phyloP scores from a whole-genome alignment of 2,797 vertebrate species.

The Telmatherina bonti region DNA sequence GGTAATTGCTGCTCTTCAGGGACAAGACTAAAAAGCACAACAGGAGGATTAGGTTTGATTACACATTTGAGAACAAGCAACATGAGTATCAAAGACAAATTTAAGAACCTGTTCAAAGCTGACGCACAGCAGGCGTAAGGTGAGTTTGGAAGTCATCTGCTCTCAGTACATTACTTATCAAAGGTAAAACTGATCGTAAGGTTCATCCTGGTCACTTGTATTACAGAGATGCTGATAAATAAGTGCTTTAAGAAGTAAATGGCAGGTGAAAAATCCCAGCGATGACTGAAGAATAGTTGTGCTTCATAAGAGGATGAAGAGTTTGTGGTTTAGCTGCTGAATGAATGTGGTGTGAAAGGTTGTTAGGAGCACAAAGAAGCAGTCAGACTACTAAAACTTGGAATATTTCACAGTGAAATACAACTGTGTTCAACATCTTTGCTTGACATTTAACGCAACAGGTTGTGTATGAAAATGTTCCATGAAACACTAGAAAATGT shows the following conservation, averaged over 20 bases:
- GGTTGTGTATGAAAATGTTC: constrained; percentile 17
- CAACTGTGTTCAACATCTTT: constrained; percentile 20
- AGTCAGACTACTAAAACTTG: neutral
- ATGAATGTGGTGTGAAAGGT: neutral
- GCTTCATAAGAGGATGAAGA: neutral
- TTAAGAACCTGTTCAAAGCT: constrained; percentile 65
- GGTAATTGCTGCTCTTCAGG: constrained; percentile 71
- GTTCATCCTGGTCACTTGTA: constrained; percentile 50
- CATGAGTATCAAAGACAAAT: constrained; percentile 61
- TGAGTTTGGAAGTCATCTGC: constrained; percentile 66
- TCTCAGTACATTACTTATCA: constrained; percentile 56
- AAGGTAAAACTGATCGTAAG: constrained; percentile 50
- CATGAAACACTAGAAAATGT: constrained; percentile 18
- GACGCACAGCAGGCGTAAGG: constrained; percentile 51
- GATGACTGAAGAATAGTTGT: neutral
- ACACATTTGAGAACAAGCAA: constrained; percentile 70
- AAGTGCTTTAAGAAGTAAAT: too few relatives aligned
- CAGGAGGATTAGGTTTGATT: constrained; percentile 74
- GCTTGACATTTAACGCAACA: constrained; percentile 11
- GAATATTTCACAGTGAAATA: constrained; percentile 6
- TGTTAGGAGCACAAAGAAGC: neutral
- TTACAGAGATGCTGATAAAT: constrained; percentile 22
- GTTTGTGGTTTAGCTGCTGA: constrained; percentile 1
- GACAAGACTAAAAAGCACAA: constrained; percentile 70
- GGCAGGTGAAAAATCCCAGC: constrained; percentile 9